Conservation (phyloP, 2,888 invertebrate species). For the Cabera pusaria region DNA sequence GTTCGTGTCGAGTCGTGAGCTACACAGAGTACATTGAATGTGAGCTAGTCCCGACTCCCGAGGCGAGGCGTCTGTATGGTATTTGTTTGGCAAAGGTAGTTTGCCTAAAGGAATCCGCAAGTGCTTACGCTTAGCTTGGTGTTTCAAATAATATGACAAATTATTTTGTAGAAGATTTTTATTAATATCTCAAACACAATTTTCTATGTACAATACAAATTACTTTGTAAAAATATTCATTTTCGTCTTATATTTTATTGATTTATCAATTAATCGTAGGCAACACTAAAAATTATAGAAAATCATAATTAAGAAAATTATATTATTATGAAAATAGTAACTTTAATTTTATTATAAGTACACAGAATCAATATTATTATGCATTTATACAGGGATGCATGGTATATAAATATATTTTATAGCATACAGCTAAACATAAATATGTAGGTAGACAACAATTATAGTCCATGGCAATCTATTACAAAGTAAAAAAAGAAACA, state of each 20-base stretch:
- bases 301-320: slow-evolving; percentile 50
- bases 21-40: too few species aligned
- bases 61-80: too few species aligned
- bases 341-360: slow-evolving; percentile 76
- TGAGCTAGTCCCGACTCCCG: too few species aligned
- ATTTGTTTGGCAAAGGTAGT: too few species aligned
- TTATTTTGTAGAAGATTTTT: slow-evolving; percentile 75
- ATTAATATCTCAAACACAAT: slow-evolving; percentile 81
- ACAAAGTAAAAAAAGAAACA: slow-evolving; percentile 44
- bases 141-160: slow-evolving; percentile 7
- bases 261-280: slow-evolving; percentile 76
- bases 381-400: slow-evolving; percentile 53
- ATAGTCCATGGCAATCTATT: slow-evolving; percentile 50
- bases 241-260: slow-evolving; percentile 79
- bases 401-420: slow-evolving; percentile 50
- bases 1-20: too few species aligned
- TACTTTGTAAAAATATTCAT: slow-evolving; percentile 83
- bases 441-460: slow-evolving; percentile 55
- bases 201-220: slow-evolving; percentile 82
- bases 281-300: slow-evolving; percentile 75
- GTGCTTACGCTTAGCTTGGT: too few species aligned
- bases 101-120: too few species aligned
- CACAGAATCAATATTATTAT: slow-evolving; percentile 60
- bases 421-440: slow-evolving; percentile 42
- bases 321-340: slow-evolving; percentile 70